phyloP scores from a whole-genome alignment of 2,797 vertebrate species.

The Anomalospiza imberbis region DNA sequence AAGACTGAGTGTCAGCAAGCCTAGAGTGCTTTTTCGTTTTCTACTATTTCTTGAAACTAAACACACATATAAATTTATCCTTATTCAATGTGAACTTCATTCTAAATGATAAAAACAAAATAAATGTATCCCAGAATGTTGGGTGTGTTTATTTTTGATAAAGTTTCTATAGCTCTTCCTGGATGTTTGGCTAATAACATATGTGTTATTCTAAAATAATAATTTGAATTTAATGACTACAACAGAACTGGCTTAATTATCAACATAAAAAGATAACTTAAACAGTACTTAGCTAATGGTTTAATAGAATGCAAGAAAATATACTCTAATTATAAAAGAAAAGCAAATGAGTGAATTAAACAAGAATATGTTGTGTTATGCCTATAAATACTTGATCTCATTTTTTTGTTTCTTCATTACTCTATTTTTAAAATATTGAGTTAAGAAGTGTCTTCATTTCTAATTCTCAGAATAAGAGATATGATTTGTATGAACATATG shows the following conservation, averaged over 20 bases:
- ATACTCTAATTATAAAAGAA: not conserved
- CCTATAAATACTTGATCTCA: not conserved
- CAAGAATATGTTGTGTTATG: not conserved
- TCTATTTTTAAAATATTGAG: conserved; percentile 25
- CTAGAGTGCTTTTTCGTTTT: not conserved
- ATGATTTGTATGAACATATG: conserved; percentile 64
- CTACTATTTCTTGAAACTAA: not conserved
- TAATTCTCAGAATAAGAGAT: conserved; percentile 43
- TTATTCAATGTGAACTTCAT: not conserved
- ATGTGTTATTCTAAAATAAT: conserved; percentile 6
- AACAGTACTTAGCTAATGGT: not conserved
- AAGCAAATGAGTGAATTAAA: conserved; percentile 1
- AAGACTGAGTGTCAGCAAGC: not conserved
- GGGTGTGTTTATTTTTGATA: not conserved
- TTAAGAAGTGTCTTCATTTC: conserved; percentile 41
- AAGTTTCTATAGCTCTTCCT: not conserved
- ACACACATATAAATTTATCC: not conserved
- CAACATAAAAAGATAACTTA: not conserved
- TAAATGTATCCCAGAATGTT: not conserved
- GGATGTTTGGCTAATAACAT: not conserved
- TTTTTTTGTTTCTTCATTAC: conserved; percentile 41
- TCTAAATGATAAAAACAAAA: not conserved
- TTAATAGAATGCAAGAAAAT: conserved; percentile 8
- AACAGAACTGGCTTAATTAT: not conserved
- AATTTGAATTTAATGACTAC: not conserved